Conservation (phyloP, 2,888 invertebrate genomes). For the Drosophila fungiperda region DNA sequence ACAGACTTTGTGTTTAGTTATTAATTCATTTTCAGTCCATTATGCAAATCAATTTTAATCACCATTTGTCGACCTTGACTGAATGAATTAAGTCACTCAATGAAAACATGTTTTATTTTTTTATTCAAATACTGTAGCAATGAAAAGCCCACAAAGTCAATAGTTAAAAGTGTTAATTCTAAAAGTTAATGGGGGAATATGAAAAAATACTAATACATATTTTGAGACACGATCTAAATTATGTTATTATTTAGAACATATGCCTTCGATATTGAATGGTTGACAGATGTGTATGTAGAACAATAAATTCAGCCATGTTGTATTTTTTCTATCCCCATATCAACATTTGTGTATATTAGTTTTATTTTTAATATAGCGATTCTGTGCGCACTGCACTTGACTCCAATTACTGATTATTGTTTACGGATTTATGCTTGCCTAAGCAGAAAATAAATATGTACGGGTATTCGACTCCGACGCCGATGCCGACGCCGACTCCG, state of each 20-base stretch:
- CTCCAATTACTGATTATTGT: constrained; percentile 74
- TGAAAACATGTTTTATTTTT: constrained; percentile 17
- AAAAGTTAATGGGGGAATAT: neutral
- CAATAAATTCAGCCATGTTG: neutral
- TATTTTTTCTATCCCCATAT: neutral
- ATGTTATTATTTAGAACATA: too few relatives aligned
- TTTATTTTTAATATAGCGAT: constrained; percentile 26
- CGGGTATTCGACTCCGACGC: constrained; percentile 15
- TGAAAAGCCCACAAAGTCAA: neutral
- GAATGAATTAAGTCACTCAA: constrained; percentile 35
- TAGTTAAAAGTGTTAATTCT: neutral
- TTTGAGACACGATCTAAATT: too few relatives aligned
- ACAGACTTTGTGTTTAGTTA: neutral
- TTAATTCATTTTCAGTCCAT: neutral
- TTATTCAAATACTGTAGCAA: constrained; percentile 19
- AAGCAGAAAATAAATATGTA: constrained; percentile 71
- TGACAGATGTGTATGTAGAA: neutral
- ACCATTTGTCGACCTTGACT: constrained; percentile 1
- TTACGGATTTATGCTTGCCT: constrained; percentile 81
- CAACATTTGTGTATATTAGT: constrained; percentile 2
- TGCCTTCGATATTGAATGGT: too few relatives aligned
- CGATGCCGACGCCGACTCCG: constrained; percentile 6
- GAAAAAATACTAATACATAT: too few relatives aligned
- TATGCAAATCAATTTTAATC: neutral
- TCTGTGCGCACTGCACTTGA: constrained; percentile 64